phyloP scores from a whole-genome alignment of 2,888 invertebrate species.

The Hemicrepidius hirtus region DNA sequence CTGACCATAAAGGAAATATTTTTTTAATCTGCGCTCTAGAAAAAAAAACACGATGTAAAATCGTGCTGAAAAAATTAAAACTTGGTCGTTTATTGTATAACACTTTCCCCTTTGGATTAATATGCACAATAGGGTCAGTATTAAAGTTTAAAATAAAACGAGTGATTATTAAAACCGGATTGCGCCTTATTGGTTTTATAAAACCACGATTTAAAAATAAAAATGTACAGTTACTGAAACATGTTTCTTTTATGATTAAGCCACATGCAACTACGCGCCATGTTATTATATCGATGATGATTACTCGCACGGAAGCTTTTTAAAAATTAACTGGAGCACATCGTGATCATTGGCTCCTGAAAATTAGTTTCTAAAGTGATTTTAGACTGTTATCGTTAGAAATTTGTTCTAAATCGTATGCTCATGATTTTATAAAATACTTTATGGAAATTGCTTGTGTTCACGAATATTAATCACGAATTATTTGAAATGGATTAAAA shows the following conservation, averaged over 20 bases:
- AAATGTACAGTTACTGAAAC: constrained; percentile 20
- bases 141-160: neutral
- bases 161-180: constrained; percentile 28
- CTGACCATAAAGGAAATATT: constrained; percentile 7
- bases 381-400: neutral
- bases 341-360: constrained; percentile 14
- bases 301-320: constrained; percentile 11
- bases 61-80: neutral
- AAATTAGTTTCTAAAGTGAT: constrained; percentile 6
- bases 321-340: constrained; percentile 15
- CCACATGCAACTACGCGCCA: neutral
- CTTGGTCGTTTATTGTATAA: neutral
- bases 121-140: constrained; percentile 5
- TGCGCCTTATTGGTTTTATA: neutral
- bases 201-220: constrained; percentile 14
- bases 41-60: no score
- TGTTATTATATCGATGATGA: constrained; percentile 9
- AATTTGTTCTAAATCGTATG: neutral
- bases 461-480: no score
- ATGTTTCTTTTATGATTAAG: constrained; percentile 2
- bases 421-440: neutral
- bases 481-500: no score
- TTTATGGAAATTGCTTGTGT: neutral
- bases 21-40: no score
- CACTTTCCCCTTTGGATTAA: neutral